phyloP scores from a whole-genome alignment of 1,140 invertebrate species.

The Cherax quadricarinatus region DNA sequence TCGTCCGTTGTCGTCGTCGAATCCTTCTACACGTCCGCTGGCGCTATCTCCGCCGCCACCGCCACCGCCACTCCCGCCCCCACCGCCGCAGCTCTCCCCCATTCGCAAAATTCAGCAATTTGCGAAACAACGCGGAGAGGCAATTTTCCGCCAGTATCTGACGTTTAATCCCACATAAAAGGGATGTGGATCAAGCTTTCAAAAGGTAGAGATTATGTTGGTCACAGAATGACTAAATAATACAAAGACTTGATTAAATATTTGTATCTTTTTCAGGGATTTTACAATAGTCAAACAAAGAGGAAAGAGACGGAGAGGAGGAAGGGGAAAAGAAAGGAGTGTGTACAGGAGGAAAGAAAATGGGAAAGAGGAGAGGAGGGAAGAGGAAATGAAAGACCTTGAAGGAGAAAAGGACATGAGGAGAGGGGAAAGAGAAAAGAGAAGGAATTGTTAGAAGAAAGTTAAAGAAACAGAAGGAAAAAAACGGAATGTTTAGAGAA shows the following conservation, averaged over 20 bases:
- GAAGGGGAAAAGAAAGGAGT: background rate
- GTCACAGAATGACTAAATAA: background rate
- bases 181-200: background rate
- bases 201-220: background rate
- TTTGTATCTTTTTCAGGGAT: background rate
- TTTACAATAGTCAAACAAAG: no score
- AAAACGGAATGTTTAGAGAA: no score
- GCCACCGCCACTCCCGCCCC: no score
- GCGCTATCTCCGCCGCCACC: background rate
- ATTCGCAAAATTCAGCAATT: background rate
- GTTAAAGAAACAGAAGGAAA: no score
- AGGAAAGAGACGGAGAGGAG: background rate
- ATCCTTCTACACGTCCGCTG: background rate
- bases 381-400: background rate
- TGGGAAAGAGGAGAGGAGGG: background rate
- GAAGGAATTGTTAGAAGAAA: no score
- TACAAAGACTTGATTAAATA: background rate
- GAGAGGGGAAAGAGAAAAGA: no score
- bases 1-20: background rate
- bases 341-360: background rate
- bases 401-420: no score
- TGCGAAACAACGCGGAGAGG: background rate
- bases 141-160: background rate
- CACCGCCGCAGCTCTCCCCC: background rate
- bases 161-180: background rate